A percentile compares a stretch with the other conserved stretches of the same genome.
Evolutionary conservation across 2,113 vertebrate species (phyloP).

Genomic region (Butorides virescens): DNA sequence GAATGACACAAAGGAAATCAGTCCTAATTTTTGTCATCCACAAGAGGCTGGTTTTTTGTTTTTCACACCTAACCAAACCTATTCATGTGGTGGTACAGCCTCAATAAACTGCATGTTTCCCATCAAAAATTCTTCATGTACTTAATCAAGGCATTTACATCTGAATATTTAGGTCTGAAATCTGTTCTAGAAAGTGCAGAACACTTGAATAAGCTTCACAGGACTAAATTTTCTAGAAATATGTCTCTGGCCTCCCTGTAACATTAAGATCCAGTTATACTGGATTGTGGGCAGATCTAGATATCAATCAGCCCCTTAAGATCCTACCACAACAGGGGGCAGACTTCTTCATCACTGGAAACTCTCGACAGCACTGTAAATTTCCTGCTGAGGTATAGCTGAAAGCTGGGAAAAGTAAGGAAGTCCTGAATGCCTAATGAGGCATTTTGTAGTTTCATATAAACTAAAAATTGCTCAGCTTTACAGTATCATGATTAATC

Average conservation of each 20-base stretch:
- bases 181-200: not conserved
- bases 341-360: not conserved
- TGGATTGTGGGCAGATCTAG: not conserved
- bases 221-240: not conserved
- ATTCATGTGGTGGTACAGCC: not conserved
- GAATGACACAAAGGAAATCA: not conserved
- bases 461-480: not conserved
- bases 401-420: not conserved
- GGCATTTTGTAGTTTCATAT: not conserved
- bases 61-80: not conserved
- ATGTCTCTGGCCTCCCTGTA: not conserved
- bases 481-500: not conserved
- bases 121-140: not conserved
- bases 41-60: not conserved
- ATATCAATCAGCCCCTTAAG: not conserved
- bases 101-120: not conserved
- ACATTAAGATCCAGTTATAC: not conserved
- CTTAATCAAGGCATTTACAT: not conserved
- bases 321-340: not conserved
- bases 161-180: not conserved
- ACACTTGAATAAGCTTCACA: not conserved
- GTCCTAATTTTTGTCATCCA: not conserved
- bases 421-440: not conserved
- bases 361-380: not conserved
- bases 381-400: not conserved